These are phyloP conservation scores for Chloroclystis v-ata DNA, from an alignment of 2,888 invertebrate genomes.

Conservation along the genomic window DNA sequence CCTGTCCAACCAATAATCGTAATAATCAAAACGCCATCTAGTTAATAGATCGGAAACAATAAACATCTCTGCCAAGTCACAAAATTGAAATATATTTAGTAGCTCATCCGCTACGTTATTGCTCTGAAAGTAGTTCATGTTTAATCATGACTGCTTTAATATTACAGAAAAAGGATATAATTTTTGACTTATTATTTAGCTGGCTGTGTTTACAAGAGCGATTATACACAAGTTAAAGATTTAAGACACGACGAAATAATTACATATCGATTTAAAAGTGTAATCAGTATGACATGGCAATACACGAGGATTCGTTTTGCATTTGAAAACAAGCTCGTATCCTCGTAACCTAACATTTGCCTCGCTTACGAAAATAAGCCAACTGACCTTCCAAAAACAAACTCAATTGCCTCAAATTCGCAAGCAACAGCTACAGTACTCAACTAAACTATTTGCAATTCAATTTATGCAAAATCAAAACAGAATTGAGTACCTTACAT, in stretches of 20 bases:
- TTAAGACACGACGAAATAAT: too few species aligned
- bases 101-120: neutral
- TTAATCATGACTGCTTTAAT: too few species aligned
- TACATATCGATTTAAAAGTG: too few species aligned
- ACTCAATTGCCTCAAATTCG: constrained; percentile 34
- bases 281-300: too few species aligned
- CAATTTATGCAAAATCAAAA: constrained; percentile 54
- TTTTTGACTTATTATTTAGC: too few species aligned
- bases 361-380: constrained; percentile 15
- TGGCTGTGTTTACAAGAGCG: too few species aligned
- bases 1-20: too few species aligned
- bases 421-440: constrained; percentile 37
- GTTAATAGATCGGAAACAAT: constrained; percentile 17
- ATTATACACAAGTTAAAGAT: too few species aligned
- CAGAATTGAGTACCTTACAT: constrained; percentile 31
- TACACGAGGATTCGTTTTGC: too few species aligned
- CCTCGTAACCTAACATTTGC: neutral
- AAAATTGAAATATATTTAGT: constrained; percentile 15
- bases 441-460: constrained; percentile 55
- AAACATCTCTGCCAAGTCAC: constrained; percentile 12
- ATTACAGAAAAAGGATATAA: too few species aligned
- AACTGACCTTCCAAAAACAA: constrained; percentile 13
- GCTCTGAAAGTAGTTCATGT: too few species aligned
- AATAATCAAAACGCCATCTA: constrained; percentile 8
- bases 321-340: too few species aligned